These are phyloP conservation scores for Drosophila helvetica DNA, from an alignment of 2,888 invertebrate genomes.

Conservation along the genomic window DNA sequence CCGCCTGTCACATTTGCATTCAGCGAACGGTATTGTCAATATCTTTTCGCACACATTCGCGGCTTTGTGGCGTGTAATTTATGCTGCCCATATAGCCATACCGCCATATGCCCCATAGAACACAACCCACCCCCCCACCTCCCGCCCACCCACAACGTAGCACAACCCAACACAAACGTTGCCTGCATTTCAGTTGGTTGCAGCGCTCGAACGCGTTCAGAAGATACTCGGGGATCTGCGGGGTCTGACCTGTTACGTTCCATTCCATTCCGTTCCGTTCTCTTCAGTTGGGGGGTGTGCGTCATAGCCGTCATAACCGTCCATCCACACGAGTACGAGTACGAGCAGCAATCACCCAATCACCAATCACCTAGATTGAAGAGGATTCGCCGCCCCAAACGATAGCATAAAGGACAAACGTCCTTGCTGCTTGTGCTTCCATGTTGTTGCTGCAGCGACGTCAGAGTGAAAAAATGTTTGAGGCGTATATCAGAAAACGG, in stretches of 20 bases:
- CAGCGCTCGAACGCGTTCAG: conserved; percentile 55
- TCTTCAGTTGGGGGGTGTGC: background rate
- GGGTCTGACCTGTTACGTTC: background rate
- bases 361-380: background rate
- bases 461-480: conserved; percentile 72
- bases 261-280: background rate
- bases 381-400: background rate
- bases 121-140: background rate
- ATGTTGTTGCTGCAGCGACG: conserved; percentile 65
- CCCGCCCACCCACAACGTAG: no score
- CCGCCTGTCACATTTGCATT: conserved; percentile 62
- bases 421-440: conserved; percentile 17
- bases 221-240: conserved; percentile 36
- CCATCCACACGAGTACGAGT: background rate
- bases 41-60: conserved; percentile 40
- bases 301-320: background rate
- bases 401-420: background rate
- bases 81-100: conserved; percentile 42
- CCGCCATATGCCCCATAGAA: conserved; percentile 20
- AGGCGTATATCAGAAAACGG: conserved; percentile 80
- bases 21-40: conserved; percentile 65
- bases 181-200: conserved; percentile 63
- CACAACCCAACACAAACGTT: background rate
- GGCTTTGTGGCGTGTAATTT: conserved; percentile 63
- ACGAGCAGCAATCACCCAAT: background rate